These are phyloP conservation scores for Euplexia lucipara DNA, from an alignment of 2,888 invertebrate genomes.

Conservation along the genomic window DNA sequence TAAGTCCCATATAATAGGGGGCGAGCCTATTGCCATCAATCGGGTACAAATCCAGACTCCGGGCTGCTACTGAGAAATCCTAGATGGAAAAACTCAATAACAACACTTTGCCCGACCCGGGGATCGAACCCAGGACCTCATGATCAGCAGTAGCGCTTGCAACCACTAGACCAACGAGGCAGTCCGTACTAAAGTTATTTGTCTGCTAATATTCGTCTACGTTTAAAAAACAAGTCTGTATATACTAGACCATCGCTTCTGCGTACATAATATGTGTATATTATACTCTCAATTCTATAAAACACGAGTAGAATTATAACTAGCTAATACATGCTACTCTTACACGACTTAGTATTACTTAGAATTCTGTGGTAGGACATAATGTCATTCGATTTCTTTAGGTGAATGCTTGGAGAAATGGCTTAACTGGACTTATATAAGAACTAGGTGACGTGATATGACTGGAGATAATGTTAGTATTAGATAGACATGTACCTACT, in stretches of 20 bases:
- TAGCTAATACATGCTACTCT: constrained; percentile 30
- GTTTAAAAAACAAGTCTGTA: background rate
- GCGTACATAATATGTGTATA: constrained; percentile 24
- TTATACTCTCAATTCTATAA: constrained; percentile 47
- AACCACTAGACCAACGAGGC: no score
- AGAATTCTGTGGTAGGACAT: constrained; percentile 36
- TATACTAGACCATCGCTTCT: constrained; percentile 15
- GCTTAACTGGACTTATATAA: constrained; percentile 49
- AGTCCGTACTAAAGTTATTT: no score
- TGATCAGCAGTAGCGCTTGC: no score
- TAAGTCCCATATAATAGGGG: no score
- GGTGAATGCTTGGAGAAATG: constrained; percentile 20
- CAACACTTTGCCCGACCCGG: no score
- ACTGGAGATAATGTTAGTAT: constrained; percentile 17
- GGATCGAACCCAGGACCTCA: no score
- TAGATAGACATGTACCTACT: background rate
- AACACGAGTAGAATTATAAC: constrained; percentile 47
- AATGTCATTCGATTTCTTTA: constrained; percentile 46
- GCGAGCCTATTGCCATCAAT: no score
- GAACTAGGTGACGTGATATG: constrained; percentile 30
- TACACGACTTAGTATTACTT: constrained; percentile 32
- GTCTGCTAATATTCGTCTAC: background rate
- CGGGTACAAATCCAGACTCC: no score
- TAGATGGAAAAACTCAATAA: no score
- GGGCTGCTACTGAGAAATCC: no score